These are phyloP conservation scores for Sus scrofa DNA, from an alignment of 2,113 vertebrate genomes.

Conservation along the genomic window DNA sequence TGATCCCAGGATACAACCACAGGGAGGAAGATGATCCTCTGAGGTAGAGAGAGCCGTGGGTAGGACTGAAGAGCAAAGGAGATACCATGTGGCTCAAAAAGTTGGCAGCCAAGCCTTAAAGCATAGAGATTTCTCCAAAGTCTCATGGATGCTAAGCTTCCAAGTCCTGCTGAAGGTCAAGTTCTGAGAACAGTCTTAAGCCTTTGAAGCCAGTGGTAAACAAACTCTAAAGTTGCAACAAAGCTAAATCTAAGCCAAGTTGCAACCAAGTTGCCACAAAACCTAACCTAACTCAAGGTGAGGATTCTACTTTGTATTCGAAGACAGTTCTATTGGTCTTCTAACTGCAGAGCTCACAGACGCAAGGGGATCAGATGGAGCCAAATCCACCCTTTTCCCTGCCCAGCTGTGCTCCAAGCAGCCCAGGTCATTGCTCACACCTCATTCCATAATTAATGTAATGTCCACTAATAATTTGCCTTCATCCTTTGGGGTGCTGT, in stretches of 20 bases:
- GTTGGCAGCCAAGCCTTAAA: background rate
- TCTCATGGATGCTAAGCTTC: background rate
- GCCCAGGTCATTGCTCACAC: background rate
- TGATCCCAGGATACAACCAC: background rate
- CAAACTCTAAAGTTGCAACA: background rate
- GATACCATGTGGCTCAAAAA: background rate
- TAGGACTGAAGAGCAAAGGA: background rate
- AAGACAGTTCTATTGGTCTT: background rate
- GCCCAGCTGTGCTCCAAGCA: background rate
- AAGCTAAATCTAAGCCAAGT: background rate
- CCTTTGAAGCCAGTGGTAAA: background rate
- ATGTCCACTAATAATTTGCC: background rate
- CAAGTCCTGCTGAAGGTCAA: background rate
- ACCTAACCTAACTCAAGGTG: background rate
- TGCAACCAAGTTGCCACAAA: background rate
- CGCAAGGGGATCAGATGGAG: background rate
- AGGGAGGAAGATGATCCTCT: background rate
- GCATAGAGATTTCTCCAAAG: background rate
- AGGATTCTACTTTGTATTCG: background rate
- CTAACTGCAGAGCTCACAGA: background rate
- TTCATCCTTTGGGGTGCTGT: background rate
- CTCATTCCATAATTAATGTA: background rate
- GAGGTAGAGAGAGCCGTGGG: background rate
- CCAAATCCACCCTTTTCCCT: background rate
- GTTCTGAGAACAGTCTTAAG: background rate